Evolutionary conservation across 2,888 invertebrate species (phyloP).

Genomic region (Panopea generosa): DNA sequence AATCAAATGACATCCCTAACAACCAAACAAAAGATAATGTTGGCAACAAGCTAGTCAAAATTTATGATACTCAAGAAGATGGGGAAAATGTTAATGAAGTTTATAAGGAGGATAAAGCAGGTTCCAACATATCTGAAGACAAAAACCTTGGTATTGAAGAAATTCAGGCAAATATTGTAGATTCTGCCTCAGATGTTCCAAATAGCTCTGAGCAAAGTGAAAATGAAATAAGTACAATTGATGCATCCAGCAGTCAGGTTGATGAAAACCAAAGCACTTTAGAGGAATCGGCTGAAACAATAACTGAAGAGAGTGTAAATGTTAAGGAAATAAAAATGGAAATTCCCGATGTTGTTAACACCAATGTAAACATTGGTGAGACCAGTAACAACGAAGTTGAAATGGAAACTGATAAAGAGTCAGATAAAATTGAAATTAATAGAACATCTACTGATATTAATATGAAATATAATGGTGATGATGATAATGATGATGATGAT

Average conservation of each 20-base stretch:
- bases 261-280: neutral
- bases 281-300: neutral
- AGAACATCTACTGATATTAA: conserved; percentile 50
- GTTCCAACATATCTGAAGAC: no score
- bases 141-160: no score
- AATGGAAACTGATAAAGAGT: conserved; percentile 37
- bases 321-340: conserved; percentile 8
- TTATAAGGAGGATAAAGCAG: no score
- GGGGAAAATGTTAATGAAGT: no score
- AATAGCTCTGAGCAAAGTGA: neutral
- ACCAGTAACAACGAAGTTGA: conserved; percentile 11
- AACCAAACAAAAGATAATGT: no score
- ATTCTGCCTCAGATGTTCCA: neutral
- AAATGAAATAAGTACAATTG: neutral
- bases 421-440: conserved; percentile 40
- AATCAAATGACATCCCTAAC: no score
- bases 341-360: conserved; percentile 35
- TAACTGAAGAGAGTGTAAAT: neutral
- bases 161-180: no score
- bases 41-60: no score
- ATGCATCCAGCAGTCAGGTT: neutral
- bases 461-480: conserved; percentile 34
- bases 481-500: conserved; percentile 58
- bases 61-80: no score
- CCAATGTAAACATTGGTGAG: conserved; percentile 74